A percentile compares a stretch with the other conserved stretches of the same genome.
phyloP scores from a whole-genome alignment of 1,140 invertebrate genomes.

The Drosophila bocki region DNA sequence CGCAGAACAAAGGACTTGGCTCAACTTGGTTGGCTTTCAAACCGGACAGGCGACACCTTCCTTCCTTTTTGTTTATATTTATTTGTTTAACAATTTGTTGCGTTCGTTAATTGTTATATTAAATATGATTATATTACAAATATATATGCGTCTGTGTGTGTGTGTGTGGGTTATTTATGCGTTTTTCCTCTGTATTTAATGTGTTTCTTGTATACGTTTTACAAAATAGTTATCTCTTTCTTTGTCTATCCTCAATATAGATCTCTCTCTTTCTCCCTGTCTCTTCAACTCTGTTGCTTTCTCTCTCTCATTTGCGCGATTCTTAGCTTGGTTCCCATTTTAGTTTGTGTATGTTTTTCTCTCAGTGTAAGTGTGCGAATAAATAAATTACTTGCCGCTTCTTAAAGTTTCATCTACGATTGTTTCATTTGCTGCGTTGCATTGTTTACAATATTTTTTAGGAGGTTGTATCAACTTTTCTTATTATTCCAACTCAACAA shows the following conservation, averaged over 20 bases:
- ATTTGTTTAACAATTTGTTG: conserved; percentile 23
- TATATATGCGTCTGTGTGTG: conserved; percentile 36
- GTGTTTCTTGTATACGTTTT: conserved; percentile 69
- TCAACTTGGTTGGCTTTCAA: conserved; percentile 24
- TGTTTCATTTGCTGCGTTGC: conserved; percentile 39
- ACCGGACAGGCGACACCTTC: conserved; percentile 20
- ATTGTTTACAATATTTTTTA: conserved; percentile 24
- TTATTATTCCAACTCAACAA: conserved; percentile 1
- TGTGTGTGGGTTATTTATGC: conserved; percentile 48
- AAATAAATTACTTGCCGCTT: conserved; percentile 31
- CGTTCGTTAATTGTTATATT: conserved; percentile 16
- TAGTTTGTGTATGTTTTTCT: conserved; percentile 22
- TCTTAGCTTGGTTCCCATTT: conserved; percentile 19
- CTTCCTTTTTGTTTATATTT: conserved; percentile 11
- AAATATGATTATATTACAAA: conserved; percentile 54
- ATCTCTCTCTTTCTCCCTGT: conserved; percentile 5
- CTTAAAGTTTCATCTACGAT: conserved; percentile 25
- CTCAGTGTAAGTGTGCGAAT: conserved; percentile 42
- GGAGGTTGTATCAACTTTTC: conserved; percentile 14
- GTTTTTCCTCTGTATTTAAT: conserved; percentile 22
- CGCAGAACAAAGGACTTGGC: conserved; percentile 9
- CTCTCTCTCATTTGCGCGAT: conserved; percentile 2
- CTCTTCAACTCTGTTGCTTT: background rate
- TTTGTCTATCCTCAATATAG: conserved; percentile 12
- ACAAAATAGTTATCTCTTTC: conserved; percentile 69